These are phyloP conservation scores for Sebastes iracundus DNA, from an alignment of 2,797 vertebrate species.

Conservation along the genomic window DNA sequence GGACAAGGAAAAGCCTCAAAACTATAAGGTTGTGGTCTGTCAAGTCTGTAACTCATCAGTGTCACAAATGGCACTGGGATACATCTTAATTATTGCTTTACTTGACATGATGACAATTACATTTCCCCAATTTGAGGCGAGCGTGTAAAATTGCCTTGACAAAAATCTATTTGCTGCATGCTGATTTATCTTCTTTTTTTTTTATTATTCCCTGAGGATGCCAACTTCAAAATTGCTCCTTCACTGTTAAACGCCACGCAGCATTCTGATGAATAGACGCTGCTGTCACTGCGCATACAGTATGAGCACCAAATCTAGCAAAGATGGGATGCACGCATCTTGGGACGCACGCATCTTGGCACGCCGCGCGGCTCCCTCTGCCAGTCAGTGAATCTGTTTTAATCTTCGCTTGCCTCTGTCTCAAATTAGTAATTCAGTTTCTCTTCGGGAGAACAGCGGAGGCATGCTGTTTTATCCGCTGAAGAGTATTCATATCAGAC, in stretches of 20 bases:
- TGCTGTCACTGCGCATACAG: not conserved
- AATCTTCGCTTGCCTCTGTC: constrained; percentile 59
- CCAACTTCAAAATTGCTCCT: not conserved
- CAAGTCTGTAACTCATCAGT: not conserved
- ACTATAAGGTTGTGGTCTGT: not conserved
- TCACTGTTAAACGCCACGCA: not conserved
- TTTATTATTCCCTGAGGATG: not conserved
- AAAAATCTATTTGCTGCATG: not conserved
- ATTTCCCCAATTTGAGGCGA: not conserved
- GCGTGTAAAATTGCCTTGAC: not conserved
- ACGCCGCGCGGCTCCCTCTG: not conserved
- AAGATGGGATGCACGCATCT: constrained; percentile 19
- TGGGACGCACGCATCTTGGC: constrained; percentile 36
- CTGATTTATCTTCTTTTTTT: not conserved
- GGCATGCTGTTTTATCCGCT: constrained; percentile 41
- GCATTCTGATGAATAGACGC: constrained; percentile 2
- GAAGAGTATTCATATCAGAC: constrained; percentile 44
- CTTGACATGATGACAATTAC: not conserved
- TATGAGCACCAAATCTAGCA: constrained; percentile 29
- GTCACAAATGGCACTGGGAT: not conserved
- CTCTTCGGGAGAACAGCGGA: constrained; percentile 21
- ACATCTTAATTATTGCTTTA: constrained; percentile 4
- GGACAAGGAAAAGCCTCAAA: not conserved
- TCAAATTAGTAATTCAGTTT: constrained; percentile 65
- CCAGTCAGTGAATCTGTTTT: constrained; percentile 50